These are phyloP conservation scores for Tragelaphus buxtoni DNA, from an alignment of 2,113 vertebrate species.

Conservation along the genomic window DNA sequence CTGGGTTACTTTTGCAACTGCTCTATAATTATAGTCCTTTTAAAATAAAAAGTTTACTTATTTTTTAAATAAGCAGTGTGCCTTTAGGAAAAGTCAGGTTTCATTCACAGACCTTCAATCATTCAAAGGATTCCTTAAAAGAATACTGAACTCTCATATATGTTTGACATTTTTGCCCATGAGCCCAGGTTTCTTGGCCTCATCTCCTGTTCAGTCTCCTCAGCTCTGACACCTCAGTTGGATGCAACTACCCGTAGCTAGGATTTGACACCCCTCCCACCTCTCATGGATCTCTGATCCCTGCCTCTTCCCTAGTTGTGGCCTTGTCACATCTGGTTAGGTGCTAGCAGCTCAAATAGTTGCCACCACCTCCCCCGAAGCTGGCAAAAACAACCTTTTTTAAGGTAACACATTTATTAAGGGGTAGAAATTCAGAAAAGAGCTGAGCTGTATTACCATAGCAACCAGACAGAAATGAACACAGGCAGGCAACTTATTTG, in stretches of 20 bases:
- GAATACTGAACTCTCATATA: neutral
- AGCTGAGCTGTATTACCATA: constrained; percentile 33
- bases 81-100: neutral
- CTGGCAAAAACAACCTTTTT: neutral
- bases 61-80: neutral
- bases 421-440: constrained; percentile 17
- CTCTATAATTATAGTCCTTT: neutral
- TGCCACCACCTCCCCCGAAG: neutral
- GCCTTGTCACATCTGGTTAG: neutral
- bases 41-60: neutral
- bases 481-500: neutral
- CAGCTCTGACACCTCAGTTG: neutral
- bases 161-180: neutral
- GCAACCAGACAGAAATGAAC: constrained; percentile 35
- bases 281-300: neutral
- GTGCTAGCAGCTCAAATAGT: neutral
- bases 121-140: neutral
- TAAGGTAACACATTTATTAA: neutral
- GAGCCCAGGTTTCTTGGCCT: neutral
- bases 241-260: neutral
- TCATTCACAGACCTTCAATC: neutral
- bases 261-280: neutral
- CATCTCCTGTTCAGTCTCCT: accelerated
- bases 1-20: neutral
- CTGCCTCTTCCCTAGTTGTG: neutral